Evolutionary conservation across 2,888 invertebrate species (phyloP).

Genomic region (Rhamphomyia laevipes): DNA sequence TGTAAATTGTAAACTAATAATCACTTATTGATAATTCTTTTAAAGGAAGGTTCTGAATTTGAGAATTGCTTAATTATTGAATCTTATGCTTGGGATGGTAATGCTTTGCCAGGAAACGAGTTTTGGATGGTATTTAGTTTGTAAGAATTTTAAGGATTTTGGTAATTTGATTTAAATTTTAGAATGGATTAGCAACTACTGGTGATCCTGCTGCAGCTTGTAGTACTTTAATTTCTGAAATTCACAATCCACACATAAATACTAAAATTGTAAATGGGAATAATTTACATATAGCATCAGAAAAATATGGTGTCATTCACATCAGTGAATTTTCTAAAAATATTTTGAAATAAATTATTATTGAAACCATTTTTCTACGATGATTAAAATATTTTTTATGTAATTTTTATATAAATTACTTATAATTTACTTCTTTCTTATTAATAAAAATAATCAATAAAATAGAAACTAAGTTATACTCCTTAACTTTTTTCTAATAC

Average conservation of each 20-base stretch:
- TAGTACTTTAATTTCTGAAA: conserved; percentile 44
- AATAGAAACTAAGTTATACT: too few relatives aligned
- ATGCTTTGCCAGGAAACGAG: conserved; percentile 61
- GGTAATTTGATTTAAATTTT: background rate
- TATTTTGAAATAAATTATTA: too few relatives aligned
- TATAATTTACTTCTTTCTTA: too few relatives aligned
- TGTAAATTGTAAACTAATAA: too few relatives aligned
- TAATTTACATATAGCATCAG: conserved; percentile 43
- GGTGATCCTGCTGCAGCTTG: conserved; percentile 48
- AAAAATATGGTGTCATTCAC: conserved; percentile 28
- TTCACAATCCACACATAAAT: conserved; percentile 45
- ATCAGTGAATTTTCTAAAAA: conserved; percentile 25
- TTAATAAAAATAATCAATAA: too few relatives aligned
- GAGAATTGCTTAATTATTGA: conserved; percentile 46
- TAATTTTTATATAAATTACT: too few relatives aligned
- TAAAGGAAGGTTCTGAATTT: background rate
- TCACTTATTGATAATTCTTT: background rate
- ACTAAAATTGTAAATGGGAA: conserved; percentile 39
- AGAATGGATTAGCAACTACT: conserved; percentile 34
- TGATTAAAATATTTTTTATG: too few relatives aligned
- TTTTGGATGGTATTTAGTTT: conserved; percentile 45
- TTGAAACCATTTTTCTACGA: too few relatives aligned
- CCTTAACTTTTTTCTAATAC: too few relatives aligned
- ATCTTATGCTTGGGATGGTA: conserved; percentile 63
- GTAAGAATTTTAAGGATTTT: background rate